A percentile compares a stretch with the other conserved stretches of the same genome.
Conservation (phyloP, 2,888 invertebrate species). For the Thera britannica region DNA sequence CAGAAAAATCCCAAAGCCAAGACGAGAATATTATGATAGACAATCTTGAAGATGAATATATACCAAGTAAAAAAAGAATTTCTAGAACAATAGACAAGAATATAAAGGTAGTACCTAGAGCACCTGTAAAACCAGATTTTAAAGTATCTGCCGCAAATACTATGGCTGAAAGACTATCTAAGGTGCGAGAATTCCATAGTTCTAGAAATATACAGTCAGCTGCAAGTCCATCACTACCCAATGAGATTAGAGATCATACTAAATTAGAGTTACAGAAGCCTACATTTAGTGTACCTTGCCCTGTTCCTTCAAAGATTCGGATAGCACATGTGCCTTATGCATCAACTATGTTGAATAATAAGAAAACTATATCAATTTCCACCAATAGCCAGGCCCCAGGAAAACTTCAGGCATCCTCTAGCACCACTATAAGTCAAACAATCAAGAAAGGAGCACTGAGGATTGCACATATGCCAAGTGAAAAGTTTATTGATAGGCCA, state of each 20-base stretch:
- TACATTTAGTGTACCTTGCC: conserved; percentile 56
- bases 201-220: conserved; percentile 53
- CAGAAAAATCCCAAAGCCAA: conserved; percentile 57
- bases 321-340: conserved; percentile 93
- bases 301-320: conserved; percentile 77
- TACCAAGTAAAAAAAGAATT: conserved; percentile 87
- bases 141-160: conserved; percentile 84
- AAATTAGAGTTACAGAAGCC: conserved; percentile 62
- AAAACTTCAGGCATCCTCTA: conserved; percentile 68
- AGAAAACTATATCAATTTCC: conserved; percentile 85
- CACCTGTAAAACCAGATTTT: conserved; percentile 79
- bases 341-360: conserved; percentile 88
- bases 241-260: conserved; percentile 48
- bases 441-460: conserved; percentile 86
- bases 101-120: conserved; percentile 62
- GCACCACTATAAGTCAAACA: conserved; percentile 89
- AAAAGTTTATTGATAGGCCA: conserved; percentile 80
- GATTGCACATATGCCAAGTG: conserved; percentile 88
- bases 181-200: conserved; percentile 79
- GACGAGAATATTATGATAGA: conserved; percentile 54
- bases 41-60: conserved; percentile 69
- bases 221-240: conserved; percentile 44
- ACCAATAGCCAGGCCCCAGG: conserved; percentile 61
- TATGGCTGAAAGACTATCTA: conserved; percentile 77
- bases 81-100: conserved; percentile 88